Evolutionary conservation across 2,113 vertebrate genomes (phyloP).

Genomic region (Pteropus alecto): DNA sequence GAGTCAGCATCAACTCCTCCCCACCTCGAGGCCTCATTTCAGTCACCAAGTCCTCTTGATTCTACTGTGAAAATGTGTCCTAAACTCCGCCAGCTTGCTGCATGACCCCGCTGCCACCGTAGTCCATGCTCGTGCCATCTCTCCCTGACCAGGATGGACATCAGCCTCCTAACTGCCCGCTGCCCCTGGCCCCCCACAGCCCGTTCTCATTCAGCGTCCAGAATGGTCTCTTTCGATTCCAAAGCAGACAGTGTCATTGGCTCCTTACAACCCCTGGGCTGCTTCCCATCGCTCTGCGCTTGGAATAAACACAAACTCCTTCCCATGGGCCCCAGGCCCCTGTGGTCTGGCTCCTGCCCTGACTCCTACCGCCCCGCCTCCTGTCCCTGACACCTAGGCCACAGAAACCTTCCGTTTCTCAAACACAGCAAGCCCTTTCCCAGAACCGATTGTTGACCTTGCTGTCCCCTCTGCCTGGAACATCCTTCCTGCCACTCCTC

Average conservation of each 20-base stretch:
- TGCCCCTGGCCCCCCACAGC: accelerated
- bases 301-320: background rate
- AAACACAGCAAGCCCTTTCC: background rate
- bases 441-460: background rate
- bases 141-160: too few relatives aligned
- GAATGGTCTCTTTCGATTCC: background rate
- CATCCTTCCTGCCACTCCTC: background rate
- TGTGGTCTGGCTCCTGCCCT: background rate
- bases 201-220: background rate
- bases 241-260: background rate
- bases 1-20: background rate
- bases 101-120: background rate
- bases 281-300: background rate
- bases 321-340: background rate
- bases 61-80: background rate
- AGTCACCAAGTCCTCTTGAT: background rate
- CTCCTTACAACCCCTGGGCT: background rate
- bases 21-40: background rate
- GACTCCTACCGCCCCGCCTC: background rate
- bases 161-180: background rate
- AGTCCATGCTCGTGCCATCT: background rate
- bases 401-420: background rate
- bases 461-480: background rate
- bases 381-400: too few relatives aligned
- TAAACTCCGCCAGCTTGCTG: accelerated